Conservation (phyloP, 1,140 invertebrate genomes). For the Drosophila biarmipes region DNA sequence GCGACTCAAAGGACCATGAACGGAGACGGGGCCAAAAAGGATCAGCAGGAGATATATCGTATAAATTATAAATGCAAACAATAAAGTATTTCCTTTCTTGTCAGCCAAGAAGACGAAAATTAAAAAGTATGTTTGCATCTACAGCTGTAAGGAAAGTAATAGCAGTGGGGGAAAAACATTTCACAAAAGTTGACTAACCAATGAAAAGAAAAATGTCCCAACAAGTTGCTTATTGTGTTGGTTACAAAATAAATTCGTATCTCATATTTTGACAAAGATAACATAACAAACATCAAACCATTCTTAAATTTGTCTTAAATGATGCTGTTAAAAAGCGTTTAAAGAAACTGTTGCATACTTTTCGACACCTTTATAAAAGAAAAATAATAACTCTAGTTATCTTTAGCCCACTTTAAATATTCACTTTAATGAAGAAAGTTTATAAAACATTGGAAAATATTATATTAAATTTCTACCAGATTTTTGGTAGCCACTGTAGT, state of each 20-base stretch:
- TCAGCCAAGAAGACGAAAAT: conserved; percentile 53
- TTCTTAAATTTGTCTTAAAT: background rate
- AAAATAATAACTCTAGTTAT: no score
- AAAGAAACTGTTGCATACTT: no score
- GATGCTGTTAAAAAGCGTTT: no score
- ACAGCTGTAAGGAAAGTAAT: conserved; percentile 1
- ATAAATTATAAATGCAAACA: conserved; percentile 65
- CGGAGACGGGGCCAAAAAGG: conserved; percentile 7
- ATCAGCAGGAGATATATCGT: conserved; percentile 46
- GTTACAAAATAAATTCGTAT: no score
- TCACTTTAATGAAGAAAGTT: no score
- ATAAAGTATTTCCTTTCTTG: conserved; percentile 62
- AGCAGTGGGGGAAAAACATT: background rate
- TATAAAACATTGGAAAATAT: no score
- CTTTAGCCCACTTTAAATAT: no score
- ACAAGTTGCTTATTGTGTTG: no score
- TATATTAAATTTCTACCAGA: background rate
- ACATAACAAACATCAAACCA: background rate
- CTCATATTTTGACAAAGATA: no score
- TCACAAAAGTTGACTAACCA: background rate
- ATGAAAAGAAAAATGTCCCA: background rate
- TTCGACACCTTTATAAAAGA: no score
- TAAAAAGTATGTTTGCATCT: conserved; percentile 32
- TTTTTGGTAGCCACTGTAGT: background rate
- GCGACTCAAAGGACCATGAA: conserved; percentile 42